Evolutionary conservation across 2,797 vertebrate genomes (phyloP).

Genomic region (Mycteria americana): DNA sequence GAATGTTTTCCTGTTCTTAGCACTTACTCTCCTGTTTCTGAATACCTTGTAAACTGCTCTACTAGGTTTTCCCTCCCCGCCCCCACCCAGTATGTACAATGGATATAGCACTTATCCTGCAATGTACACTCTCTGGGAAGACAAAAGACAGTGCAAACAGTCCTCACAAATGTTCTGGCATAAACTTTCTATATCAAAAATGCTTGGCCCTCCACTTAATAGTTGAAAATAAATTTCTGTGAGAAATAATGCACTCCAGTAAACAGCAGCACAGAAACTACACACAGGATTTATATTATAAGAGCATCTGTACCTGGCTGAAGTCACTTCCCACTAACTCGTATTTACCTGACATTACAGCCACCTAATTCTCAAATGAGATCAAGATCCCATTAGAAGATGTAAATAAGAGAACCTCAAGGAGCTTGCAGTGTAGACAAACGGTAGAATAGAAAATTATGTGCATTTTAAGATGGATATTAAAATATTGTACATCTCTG

Average conservation of each 20-base stretch:
- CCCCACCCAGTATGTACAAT: accelerated
- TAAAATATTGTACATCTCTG: neutral
- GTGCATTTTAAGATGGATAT: neutral
- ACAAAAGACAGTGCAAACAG: neutral
- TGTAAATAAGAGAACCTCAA: neutral
- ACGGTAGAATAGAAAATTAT: neutral
- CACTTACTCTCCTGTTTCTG: neutral
- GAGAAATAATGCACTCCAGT: neutral
- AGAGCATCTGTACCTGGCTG: neutral
- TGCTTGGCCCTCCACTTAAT: neutral
- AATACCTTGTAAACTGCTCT: neutral
- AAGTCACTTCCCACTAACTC: neutral
- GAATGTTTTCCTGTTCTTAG: neutral
- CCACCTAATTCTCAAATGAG: neutral
- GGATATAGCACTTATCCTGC: neutral
- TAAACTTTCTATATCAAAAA: neutral
- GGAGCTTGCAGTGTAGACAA: neutral
- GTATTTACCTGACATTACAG: neutral
- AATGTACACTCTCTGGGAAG: neutral
- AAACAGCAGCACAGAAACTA: neutral
- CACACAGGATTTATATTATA: neutral
- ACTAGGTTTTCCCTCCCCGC: neutral
- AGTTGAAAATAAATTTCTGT: neutral
- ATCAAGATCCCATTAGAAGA: neutral
- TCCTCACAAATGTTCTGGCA: neutral